Base-by-base conservation (phyloP, 2,888 invertebrate species). In the Scaptomyza parva region DNA sequence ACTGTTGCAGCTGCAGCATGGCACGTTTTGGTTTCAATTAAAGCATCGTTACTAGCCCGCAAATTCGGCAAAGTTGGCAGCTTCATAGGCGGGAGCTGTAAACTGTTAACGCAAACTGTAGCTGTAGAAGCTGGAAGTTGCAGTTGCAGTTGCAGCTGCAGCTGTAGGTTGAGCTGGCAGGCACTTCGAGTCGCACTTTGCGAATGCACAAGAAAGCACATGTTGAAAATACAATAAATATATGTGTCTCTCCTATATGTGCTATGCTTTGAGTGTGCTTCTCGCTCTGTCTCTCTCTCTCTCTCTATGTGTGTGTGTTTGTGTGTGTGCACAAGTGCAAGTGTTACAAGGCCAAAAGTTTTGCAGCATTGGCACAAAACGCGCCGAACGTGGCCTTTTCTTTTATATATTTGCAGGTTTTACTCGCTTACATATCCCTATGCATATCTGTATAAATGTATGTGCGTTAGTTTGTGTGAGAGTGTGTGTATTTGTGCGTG, bases 291-390 rank as follows among this genome's bases (percentile, higher is more conserved):
- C 20, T 20, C 6, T 48, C 12, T 22, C 3, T 22, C 2, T 7
- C 9, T 14, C 8, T 43, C 3, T 65, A 20, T 14, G 17, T 30
- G n/a, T 18, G 37, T 50, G 26, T 26, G n/a, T 47, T 53, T 57
- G 37, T 60, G 57, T 57, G 63, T 58, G 50, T 28, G 55, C 30
- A 35, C 65, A 73, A 79, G 79, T 84, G 81, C 80, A 87, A 85
- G 85, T 83, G 86, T 85, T 85, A 83, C 86, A 83, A 83, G 88
- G 86, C 83, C 79, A 74, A 76, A 86, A 79, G 69, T 74, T 84
- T 79, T 79, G 85, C 78, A 81, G 82, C 78, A 86, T 63, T 81
- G 78, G 79, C 88, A 85, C 79, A 85, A 87, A 87, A 62, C 78
- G 88, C 79, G 74, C 76, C 69, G 80, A 69, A 71, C 86, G 86